Percentiles rank a stretch among this genome's conserved stretches.
Conservation (phyloP, 2,888 invertebrate genomes). For the Toxonevra muliebris region DNA sequence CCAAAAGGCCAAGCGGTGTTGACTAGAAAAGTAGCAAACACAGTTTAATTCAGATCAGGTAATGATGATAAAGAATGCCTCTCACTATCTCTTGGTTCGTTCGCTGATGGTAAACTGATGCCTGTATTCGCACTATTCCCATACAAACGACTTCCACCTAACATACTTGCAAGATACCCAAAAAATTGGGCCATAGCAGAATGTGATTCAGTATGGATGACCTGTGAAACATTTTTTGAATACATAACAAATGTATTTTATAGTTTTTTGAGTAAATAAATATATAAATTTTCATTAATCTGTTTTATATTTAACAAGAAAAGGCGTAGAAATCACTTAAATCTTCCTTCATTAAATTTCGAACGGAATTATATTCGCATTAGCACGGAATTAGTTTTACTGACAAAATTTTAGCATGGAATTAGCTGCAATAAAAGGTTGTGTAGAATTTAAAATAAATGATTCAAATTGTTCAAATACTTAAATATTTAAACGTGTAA, state of each 20-base stretch:
- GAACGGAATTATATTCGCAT: no score
- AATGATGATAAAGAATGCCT: constrained; percentile 46
- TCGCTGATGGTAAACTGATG: constrained; percentile 25
- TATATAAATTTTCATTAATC: no score
- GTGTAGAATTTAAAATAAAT: no score
- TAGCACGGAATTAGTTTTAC: no score
- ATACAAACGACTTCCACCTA: constrained; percentile 24
- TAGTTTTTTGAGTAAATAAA: constrained; percentile 51
- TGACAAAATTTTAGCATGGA: no score
- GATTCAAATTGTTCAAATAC: no score
- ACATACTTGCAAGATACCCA: constrained; percentile 28
- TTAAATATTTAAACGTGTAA: constrained; percentile 38
- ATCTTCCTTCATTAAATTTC: no score
- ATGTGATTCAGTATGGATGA: constrained; percentile 61
- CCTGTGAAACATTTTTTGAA: constrained; percentile 56
- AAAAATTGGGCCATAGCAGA: constrained; percentile 43
- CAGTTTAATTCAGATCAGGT: constrained; percentile 43
- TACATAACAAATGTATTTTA: constrained; percentile 57
- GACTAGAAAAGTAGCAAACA: constrained; percentile 50
- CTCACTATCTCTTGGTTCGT: constrained; percentile 19
- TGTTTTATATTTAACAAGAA: no score
- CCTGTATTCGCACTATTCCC: constrained; percentile 22
- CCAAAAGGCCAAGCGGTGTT: constrained; percentile 56
- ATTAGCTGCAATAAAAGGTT: no score
- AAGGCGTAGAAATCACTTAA: no score